Evolutionary conservation across 2,797 vertebrate species (phyloP), one percentile per base, ranked within the genome.

Genomic region (Amazonetta brasiliensis): DNA sequence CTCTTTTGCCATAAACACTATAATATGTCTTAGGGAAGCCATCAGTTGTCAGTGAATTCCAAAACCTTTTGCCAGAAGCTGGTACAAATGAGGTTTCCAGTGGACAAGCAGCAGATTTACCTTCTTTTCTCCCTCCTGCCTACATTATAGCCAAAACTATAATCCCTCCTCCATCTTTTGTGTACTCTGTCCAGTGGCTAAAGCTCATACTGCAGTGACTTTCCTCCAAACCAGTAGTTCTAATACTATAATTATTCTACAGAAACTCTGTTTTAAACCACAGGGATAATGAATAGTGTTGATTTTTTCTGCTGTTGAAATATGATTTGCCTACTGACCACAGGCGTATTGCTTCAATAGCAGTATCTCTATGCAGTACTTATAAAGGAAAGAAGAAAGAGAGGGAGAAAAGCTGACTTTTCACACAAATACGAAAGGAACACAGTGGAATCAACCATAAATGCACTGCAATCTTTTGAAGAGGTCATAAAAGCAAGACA

Each of bases 281-380:
- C 88, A 85, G 94, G 64, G 88, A 96, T 95, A 95, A 96, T 91
- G 56, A 96, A 90, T 8, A 64, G 88, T 95, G 66, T 69, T 55
- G 74, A 77, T 66, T 89, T 94, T 77, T 89, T 50, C 46, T 68
- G 62, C 56, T 46, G 52, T 68, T 0, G 0, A 93, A 90, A 94
- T 75, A 80, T 6, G 52, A 90, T 93, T 93, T 96, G 54, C 77
- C 86, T 89, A 84, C 60, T 95, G 95, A 92, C 94, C 92, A 92
- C 44, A 74, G 33, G 60, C 52, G 30, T 66, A 31, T 73, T 92
- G 23, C 35, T 63, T 86, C 80, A 67, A 18, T 2, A 63, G 31
- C 55, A 76, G 11, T 60, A 75, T 76, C 52, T 71, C 35, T n/a
- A 12, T 41, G 66, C 43, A 69, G 35, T 12, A 3, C 12, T 89